Conservation (phyloP, 2,113 vertebrate genomes). For the Toxostoma redivivum region DNA sequence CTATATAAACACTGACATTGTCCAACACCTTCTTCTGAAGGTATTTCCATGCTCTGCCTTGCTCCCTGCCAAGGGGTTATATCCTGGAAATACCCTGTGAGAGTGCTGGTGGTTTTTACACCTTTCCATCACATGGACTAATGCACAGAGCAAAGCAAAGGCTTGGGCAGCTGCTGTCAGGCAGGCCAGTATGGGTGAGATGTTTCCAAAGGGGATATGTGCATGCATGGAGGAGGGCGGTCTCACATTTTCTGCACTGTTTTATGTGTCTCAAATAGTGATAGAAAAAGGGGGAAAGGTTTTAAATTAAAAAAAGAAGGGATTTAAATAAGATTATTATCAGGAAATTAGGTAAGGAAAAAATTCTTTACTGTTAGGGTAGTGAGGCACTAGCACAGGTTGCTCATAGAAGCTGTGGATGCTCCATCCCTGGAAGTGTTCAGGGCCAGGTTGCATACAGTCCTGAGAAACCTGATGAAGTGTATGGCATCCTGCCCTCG, state of each 20-base stretch:
- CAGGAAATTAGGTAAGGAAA: not conserved
- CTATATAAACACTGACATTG: not conserved
- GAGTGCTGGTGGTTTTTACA: not conserved
- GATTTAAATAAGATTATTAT: not conserved
- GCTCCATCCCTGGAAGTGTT: not conserved
- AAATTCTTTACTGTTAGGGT: not conserved
- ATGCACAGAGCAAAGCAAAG: not conserved
- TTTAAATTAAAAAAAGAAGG: not conserved
- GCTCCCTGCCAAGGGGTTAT: not conserved
- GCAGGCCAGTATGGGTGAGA: rapidly evolving
- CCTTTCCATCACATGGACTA: not conserved
- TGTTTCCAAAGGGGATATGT: not conserved
- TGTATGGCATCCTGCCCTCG: not conserved
- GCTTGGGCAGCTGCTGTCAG: rapidly evolving
- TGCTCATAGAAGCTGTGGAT: not conserved
- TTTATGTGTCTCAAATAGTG: not conserved
- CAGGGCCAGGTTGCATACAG: not conserved
- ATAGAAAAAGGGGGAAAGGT: not conserved
- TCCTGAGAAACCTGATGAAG: not conserved
- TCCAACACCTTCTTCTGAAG: not conserved
- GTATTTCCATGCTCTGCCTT: not conserved
- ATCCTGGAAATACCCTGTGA: not conserved
- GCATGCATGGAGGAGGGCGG: rapidly evolving
- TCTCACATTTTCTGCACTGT: not conserved
- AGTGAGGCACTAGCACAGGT: not conserved